Conservation (phyloP, 2,113 vertebrate species). For the Microtus richardsoni region DNA sequence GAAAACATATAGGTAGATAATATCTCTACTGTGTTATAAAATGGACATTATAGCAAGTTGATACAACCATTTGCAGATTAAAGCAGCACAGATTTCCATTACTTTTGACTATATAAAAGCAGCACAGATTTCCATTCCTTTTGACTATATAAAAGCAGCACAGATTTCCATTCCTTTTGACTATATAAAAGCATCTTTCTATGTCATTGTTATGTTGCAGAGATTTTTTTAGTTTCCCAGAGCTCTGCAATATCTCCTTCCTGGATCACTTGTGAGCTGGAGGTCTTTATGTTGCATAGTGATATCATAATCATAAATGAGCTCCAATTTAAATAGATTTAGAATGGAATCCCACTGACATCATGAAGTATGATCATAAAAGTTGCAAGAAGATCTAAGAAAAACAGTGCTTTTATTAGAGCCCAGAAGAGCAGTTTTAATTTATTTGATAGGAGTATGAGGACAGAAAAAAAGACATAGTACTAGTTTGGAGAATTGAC, state of each 20-base stretch:
- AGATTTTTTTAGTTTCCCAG: neutral
- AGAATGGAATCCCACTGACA: neutral
- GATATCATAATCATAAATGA: neutral
- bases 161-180: neutral
- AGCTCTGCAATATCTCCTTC: neutral
- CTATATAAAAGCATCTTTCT: neutral
- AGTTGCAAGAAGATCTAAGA: neutral
- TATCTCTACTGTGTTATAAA: neutral
- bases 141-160: neutral
- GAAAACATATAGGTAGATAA: neutral
- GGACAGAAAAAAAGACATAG: neutral
- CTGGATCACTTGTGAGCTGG: neutral
- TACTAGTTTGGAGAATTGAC: neutral
- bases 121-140: neutral
- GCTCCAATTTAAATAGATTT: neutral
- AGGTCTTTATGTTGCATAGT: neutral
- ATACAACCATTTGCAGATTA: neutral
- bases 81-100: neutral
- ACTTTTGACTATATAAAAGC: neutral
- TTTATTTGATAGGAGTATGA: neutral
- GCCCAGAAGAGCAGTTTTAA: neutral
- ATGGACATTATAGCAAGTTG: neutral
- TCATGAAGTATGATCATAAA: neutral
- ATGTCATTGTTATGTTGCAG: neutral
- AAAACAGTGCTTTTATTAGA: neutral